phyloP scores from a whole-genome alignment of 2,797 vertebrate genomes.

The Okamejei kenojei region DNA sequence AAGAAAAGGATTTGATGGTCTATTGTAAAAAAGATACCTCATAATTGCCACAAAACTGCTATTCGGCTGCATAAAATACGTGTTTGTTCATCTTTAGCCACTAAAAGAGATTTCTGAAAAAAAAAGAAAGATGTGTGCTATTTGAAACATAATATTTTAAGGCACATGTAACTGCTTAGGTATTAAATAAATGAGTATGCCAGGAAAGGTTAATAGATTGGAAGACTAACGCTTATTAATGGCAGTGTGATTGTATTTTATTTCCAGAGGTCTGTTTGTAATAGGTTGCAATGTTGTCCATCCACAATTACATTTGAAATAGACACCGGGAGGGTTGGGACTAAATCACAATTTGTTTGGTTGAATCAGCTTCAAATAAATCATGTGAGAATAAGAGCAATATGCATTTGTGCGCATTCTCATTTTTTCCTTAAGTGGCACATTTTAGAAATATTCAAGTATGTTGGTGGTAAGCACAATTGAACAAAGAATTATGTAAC shows the following conservation, averaged over 20 bases:
- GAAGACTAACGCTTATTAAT: background rate
- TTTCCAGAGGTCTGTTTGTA: background rate
- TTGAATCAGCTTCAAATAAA: background rate
- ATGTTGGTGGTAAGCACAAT: background rate
- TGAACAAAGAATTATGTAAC: background rate
- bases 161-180: background rate
- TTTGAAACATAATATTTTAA: background rate
- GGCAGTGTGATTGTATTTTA: background rate
- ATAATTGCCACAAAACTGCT: background rate
- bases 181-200: background rate
- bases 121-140: background rate
- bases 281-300: background rate
- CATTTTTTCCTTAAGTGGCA: background rate
- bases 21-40: background rate
- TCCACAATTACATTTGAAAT: background rate
- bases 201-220: background rate
- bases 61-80: background rate
- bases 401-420: background rate
- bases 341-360: background rate
- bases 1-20: background rate
- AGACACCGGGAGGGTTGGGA: background rate
- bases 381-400: background rate
- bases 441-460: background rate
- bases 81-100: background rate
- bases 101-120: background rate